Percentiles rank a stretch among this genome's conserved stretches.
phyloP scores from a whole-genome alignment of 2,888 invertebrate species.

The Aleiodes alternator region DNA sequence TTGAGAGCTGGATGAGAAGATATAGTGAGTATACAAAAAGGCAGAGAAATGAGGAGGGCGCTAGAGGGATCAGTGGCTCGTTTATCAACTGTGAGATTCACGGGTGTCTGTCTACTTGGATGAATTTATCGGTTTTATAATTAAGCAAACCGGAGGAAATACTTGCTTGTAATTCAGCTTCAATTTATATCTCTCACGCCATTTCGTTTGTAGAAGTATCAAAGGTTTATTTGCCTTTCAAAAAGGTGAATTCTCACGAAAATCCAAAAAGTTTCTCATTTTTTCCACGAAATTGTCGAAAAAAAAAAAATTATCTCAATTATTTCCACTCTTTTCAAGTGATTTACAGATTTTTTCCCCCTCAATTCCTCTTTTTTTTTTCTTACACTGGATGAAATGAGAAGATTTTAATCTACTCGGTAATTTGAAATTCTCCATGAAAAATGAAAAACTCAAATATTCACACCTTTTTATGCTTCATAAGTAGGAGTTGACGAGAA shows the following conservation, averaged over 20 bases:
- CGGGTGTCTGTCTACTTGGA: constrained; percentile 62
- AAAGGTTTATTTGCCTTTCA: not conserved
- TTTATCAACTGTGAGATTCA: constrained; percentile 70
- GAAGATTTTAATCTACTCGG: too few relatives aligned
- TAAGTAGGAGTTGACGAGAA: constrained; percentile 14
- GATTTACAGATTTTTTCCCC: not conserved
- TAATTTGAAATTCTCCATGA: not conserved
- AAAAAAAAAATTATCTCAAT: too few relatives aligned
- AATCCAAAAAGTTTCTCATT: too few relatives aligned
- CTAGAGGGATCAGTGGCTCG: constrained; percentile 64
- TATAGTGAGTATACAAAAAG: not conserved
- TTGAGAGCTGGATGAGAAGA: constrained; percentile 9
- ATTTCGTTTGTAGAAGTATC: constrained; percentile 19
- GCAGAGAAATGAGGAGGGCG: constrained; percentile 5
- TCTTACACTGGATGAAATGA: not conserved
- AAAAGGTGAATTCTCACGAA: not conserved
- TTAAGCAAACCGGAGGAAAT: constrained; percentile 66
- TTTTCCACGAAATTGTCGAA: too few relatives aligned
- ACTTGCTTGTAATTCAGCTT: constrained; percentile 61
- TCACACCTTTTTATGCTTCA: not conserved
- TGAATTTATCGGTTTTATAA: constrained; percentile 74
- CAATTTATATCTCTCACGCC: constrained; percentile 66
- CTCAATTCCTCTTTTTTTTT: not conserved
- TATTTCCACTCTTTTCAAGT: too few relatives aligned
- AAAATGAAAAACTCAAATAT: not conserved